Percentiles rank a stretch among this genome's conserved stretches.
Evolutionary conservation across 2,888 invertebrate genomes (phyloP).

Genomic region (Stegana nigrithorax): DNA sequence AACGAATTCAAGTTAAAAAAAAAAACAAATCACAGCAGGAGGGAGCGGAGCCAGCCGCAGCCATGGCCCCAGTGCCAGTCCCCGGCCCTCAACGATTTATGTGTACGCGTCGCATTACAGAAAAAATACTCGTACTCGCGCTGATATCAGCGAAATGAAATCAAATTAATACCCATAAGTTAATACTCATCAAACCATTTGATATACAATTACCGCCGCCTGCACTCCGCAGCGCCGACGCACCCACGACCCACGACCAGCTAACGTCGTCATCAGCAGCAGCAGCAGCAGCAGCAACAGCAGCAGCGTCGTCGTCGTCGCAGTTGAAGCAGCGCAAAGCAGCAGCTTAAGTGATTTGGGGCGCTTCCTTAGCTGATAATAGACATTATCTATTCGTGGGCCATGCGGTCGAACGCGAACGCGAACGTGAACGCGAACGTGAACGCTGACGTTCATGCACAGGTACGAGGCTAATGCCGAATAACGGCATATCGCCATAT

Average conservation of each 20-base stretch:
- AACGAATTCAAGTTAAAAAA: not conserved
- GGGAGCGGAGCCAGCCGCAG: not conserved
- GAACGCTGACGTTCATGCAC: constrained; percentile 10
- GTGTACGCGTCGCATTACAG: not conserved
- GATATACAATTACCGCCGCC: constrained; percentile 54
- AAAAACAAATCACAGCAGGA: too few species aligned
- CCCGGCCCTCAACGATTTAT: not conserved
- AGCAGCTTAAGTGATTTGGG: constrained; percentile 61
- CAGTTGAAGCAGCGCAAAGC: constrained; percentile 8
- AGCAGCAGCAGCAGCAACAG: too few species aligned
- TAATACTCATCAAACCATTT: constrained; percentile 44
- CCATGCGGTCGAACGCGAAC: too few species aligned
- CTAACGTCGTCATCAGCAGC: too few species aligned
- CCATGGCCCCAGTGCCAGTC: not conserved
- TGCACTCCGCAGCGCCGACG: constrained; percentile 4
- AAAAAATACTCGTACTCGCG: not conserved
- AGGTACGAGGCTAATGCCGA: constrained; percentile 11
- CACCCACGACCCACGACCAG: not conserved
- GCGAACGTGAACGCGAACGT: constrained; percentile 34
- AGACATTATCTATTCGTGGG: constrained; percentile 41
- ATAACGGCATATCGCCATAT: not conserved
- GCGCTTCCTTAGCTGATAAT: constrained; percentile 61
- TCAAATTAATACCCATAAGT: constrained; percentile 47
- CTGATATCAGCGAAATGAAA: constrained; percentile 34
- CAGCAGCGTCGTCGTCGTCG: not conserved